These are phyloP conservation scores for Bombycilla garrulus DNA, from an alignment of 2,113 vertebrate genomes.

Conservation along the genomic window DNA sequence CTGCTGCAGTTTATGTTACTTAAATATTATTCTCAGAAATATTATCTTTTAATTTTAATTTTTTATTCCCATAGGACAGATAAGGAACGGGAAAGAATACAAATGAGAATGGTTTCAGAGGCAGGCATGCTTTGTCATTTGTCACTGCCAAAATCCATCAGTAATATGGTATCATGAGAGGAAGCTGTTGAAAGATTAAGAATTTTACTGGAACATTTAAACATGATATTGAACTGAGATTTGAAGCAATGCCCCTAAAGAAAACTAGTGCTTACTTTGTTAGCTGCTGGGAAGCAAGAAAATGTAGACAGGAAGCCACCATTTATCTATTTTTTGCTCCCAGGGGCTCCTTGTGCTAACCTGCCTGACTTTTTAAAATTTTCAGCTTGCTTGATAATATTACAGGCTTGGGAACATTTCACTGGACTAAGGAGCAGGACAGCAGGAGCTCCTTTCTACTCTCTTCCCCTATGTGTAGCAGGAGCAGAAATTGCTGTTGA, in stretches of 20 bases:
- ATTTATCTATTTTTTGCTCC: conserved; percentile 42
- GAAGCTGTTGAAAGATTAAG: conserved; percentile 37
- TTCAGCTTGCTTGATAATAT: conserved; percentile 41
- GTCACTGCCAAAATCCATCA: conserved; percentile 57
- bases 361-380: conserved; percentile 27
- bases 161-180: conserved; percentile 54
- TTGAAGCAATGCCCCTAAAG: conserved; percentile 54
- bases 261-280: conserved; percentile 45
- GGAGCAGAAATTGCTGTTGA: background rate
- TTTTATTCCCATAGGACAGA: conserved; percentile 64
- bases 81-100: conserved; percentile 43
- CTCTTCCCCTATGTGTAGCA: background rate
- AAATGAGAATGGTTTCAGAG: conserved; percentile 59
- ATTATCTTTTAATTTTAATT: conserved; percentile 53
- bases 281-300: conserved; percentile 44
- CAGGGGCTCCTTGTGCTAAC: conserved; percentile 7
- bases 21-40: conserved; percentile 22
- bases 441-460: background rate
- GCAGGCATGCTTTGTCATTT: conserved; percentile 63
- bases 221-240: conserved; percentile 55
- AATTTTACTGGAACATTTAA: conserved; percentile 60
- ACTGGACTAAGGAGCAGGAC: background rate
- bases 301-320: conserved; percentile 9
- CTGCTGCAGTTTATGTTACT: background rate
- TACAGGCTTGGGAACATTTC: background rate